A percentile compares a stretch with the other conserved stretches of the same genome.
Evolutionary conservation across 2,888 invertebrate species (phyloP).

Genomic region (Arrhopalites spinosus): DNA sequence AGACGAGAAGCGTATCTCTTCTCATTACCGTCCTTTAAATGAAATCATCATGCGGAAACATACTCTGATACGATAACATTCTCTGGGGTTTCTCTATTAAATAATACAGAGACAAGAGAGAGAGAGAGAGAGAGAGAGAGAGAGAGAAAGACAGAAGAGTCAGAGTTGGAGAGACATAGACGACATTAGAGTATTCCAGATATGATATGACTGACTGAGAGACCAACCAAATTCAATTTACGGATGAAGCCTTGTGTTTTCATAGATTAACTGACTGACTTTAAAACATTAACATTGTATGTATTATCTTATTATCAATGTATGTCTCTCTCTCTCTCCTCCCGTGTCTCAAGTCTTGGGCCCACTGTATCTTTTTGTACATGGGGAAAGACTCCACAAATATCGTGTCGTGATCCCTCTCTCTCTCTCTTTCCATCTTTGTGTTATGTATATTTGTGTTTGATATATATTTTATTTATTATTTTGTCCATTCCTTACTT

Average conservation of each 20-base stretch:
- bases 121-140: slow-evolving; percentile 13
- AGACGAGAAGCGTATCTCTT: slow-evolving; percentile 35
- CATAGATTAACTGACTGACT: slow-evolving; percentile 31
- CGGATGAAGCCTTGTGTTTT: slow-evolving; percentile 36
- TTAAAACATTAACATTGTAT: slow-evolving; percentile 37
- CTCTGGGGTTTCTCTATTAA: slow-evolving; percentile 37
- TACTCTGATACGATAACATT: slow-evolving; percentile 38
- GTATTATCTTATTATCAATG: slow-evolving; percentile 32
- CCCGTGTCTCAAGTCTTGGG: slow-evolving; percentile 10
- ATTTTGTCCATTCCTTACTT: no score
- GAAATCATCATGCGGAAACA: slow-evolving; percentile 50
- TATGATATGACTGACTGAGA: slow-evolving; percentile 37
- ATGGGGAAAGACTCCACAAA: no score
- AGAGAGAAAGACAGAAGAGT: background rate
- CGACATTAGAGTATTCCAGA: slow-evolving; percentile 21
- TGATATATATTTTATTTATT: no score
- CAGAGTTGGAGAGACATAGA: slow-evolving; percentile 6
- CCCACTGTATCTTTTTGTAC: no score
- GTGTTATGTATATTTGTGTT: no score
- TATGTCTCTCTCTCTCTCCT: background rate
- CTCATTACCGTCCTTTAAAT: slow-evolving; percentile 50
- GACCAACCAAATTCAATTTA: slow-evolving; percentile 37
- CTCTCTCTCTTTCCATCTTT: slow-evolving; percentile 5
- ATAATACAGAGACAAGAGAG: slow-evolving; percentile 18
- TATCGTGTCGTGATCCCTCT: slow-evolving; percentile 18